Conservation (phyloP, 2,113 vertebrate species). For the Heloderma charlesbogerti region DNA sequence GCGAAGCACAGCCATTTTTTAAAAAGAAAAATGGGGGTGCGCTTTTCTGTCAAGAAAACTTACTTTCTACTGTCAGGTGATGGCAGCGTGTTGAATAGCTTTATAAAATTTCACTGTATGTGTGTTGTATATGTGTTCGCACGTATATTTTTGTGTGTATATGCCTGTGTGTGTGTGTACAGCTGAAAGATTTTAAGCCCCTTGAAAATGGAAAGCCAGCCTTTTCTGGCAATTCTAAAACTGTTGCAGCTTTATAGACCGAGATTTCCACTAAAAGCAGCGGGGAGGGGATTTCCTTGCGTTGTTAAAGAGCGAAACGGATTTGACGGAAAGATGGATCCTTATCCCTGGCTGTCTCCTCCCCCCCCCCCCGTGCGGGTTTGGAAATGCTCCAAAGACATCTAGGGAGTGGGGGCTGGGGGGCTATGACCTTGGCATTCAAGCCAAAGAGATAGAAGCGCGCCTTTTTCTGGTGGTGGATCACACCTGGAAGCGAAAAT, state of each 20-base stretch:
- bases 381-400: slow-evolving; percentile 25
- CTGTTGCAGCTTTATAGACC: slow-evolving; percentile 62
- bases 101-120: slow-evolving; percentile 68
- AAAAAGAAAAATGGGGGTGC: slow-evolving; percentile 21
- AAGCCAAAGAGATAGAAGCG: not conserved
- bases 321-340: slow-evolving; percentile 62
- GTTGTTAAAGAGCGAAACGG: slow-evolving; percentile 69
- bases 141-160: not conserved
- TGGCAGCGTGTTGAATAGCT: slow-evolving; percentile 73
- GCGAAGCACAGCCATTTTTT: slow-evolving; percentile 69
- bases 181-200: not conserved
- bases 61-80: slow-evolving; percentile 58
- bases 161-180: no score
- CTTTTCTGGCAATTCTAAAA: slow-evolving; percentile 64
- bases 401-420: not conserved
- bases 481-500: not conserved
- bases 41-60: slow-evolving; percentile 10
- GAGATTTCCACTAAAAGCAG: slow-evolving; percentile 73
- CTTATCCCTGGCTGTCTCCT: slow-evolving; percentile 47
- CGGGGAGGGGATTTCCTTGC: slow-evolving; percentile 64
- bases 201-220: not conserved
- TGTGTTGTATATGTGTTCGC: not conserved
- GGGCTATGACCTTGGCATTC: slow-evolving; percentile 37
- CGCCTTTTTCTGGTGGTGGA: not conserved
- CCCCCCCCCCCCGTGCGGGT: no score